Base-by-base conservation (phyloP, 2,113 vertebrate genomes). In the Pedionomus torquatus region DNA sequence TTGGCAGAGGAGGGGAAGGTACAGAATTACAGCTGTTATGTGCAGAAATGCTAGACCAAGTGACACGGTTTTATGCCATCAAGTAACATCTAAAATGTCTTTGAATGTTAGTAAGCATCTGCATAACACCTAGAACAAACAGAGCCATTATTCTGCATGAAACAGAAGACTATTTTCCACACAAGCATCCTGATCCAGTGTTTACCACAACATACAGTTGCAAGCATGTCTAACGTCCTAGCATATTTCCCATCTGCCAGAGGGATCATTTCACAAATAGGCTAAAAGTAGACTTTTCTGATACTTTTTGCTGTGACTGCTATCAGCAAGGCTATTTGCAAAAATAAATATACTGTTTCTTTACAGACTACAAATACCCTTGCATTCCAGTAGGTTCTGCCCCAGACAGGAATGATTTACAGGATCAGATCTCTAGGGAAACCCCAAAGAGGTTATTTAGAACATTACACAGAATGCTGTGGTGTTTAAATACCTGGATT, bases 41-140 rank as follows among this genome's bases (percentile, higher is more conserved):
- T 94, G 85, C 90, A 81, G 63, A 75, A 70, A 91, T 74, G 57
- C 46, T 89, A 77, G n/a, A 54, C 48, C 78, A 87, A 95, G 89
- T 55, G 57, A 87, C 87, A 63, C 6, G 6, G 63, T 71, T 84
- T 93, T 71, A 79, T 78, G 69, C 64, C 74, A 54, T 90, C 78
- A 74, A 84, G 78, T 49, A 77, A 84, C 84, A 91, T 23, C 41
- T 94, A 77, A 83, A 43, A 72, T 74, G 43, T 88, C 83, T 92
- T 52, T 63, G 81, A 86, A 65, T 12, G 39, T 84, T 87, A 93
- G 83, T 74, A 52, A 93, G 46, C 68, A 79, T 80, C 39, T 49
- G 49, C 12, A 4, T 4, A 33, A 87, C 48, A 52, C 49, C 81
- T 78, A 87, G 57, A 93, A 80, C 66, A 83, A 76, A 75, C 26